Conservation (phyloP, 2,113 vertebrate genomes). For the Turdus rufiventris region DNA sequence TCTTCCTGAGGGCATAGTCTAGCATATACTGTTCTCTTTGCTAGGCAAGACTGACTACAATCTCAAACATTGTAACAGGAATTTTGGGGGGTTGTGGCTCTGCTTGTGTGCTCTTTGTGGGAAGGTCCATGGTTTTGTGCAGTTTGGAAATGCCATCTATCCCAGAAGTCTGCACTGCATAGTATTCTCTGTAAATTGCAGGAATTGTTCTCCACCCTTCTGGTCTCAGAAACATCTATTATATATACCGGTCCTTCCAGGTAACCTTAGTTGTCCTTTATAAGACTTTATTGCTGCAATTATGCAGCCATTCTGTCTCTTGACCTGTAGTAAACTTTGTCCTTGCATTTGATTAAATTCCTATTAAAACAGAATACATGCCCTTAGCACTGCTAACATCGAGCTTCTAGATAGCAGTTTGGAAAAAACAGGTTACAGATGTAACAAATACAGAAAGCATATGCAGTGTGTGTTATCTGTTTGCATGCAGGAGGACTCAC, state of each 20-base stretch:
- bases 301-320: neutral
- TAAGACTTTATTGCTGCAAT: neutral
- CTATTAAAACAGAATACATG: neutral
- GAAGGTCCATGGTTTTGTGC: neutral
- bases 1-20: neutral
- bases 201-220: neutral
- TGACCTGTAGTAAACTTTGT: neutral
- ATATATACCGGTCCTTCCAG: neutral
- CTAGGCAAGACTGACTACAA: neutral
- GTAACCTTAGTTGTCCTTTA: neutral
- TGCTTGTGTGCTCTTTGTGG: neutral
- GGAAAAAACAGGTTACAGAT: neutral
- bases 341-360: neutral
- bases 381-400: neutral
- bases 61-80: neutral
- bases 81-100: neutral
- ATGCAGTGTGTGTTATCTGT: neutral
- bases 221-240: neutral
- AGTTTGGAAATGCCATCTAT: neutral
- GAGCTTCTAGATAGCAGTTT: neutral
- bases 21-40: neutral
- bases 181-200: neutral
- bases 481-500: neutral
- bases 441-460: neutral
- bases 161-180: neutral